A percentile compares a stretch with the other conserved stretches of the same genome.
Evolutionary conservation across 1,140 invertebrate genomes (phyloP).

Genomic region (Sogatella furcifera): DNA sequence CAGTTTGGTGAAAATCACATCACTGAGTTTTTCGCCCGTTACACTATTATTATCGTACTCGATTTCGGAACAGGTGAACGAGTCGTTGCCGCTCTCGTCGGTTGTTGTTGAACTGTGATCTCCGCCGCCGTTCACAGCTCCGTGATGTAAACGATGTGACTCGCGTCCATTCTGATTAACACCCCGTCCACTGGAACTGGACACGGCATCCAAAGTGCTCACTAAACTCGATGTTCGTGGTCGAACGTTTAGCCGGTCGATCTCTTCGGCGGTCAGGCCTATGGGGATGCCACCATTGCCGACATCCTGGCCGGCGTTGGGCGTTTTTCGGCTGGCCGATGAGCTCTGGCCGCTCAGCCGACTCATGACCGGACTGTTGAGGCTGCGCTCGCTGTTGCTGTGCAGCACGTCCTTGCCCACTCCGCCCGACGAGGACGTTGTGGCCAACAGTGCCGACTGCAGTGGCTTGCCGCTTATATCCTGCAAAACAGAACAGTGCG

Average conservation of each 20-base stretch:
- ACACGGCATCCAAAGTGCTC: conserved; percentile 84
- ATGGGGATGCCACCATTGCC: conserved; percentile 40
- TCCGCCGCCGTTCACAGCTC: conserved; percentile 33
- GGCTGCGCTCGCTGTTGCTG: conserved; percentile 78
- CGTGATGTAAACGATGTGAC: conserved; percentile 31
- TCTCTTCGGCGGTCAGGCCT: conserved; percentile 84
- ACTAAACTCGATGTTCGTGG: conserved; percentile 79
- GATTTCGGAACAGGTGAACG: conserved; percentile 95
- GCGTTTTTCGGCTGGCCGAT: conserved; percentile 54
- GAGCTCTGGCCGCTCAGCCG: conserved; percentile 75
- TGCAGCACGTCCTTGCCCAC: conserved; percentile 70
- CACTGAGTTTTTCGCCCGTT: conserved; percentile 58
- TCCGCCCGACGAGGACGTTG: conserved; percentile 73
- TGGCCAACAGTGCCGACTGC: conserved; percentile 76
- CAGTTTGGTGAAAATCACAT: conserved; percentile 59
- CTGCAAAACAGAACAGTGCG: conserved; percentile 38
- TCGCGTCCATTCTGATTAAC: conserved; percentile 39
- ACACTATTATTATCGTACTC: conserved; percentile 88
- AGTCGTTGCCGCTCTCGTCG: conserved; percentile 92
- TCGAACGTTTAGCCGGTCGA: conserved; percentile 75
- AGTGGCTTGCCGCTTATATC: conserved; percentile 87
- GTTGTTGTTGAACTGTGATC: conserved; percentile 72
- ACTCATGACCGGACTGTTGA: conserved; percentile 85
- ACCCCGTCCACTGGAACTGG: conserved; percentile 68
- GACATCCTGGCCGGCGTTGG: conserved; percentile 31